Base-by-base conservation (phyloP, 2,888 invertebrate genomes). In the Lymantria monacha region DNA sequence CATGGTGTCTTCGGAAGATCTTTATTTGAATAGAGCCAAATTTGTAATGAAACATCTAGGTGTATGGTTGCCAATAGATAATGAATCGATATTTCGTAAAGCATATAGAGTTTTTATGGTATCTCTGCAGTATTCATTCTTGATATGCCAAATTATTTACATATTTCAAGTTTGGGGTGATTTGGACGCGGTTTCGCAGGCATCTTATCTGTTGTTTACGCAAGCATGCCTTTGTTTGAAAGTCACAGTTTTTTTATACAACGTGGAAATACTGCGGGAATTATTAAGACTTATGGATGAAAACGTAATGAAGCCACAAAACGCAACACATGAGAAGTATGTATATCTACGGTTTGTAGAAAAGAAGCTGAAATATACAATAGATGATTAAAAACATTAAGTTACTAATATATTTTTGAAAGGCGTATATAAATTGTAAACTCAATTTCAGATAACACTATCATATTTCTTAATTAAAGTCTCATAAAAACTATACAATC, bases 211-310 rank as follows among this genome's bases (percentile, higher is more conserved):
- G 45, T 60, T 87, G 3, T 88, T 90, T 57, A 89, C 90, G 0
- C 87, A 90, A 53, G 87, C 90, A 1, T 85, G 85, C 53, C 76
- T 90, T 9, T 90, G 90, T 59, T 81, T 87, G 14, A 90, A 90
- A 76, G 66, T 90, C 0, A 80, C 87, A 0, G 77, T 87, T 31
- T 77, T 89, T 55, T 81, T 82, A 38, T 49, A 79, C 0, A 88
- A 88, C 48, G 73, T 77, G 42, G 60, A 63, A 7, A 69, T 72
- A 51, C 61, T 87, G 5, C 74, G 67, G 42, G 69, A 79, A 0
- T 59, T 90, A 11, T 48, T 87, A 36, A 51, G 38, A 22, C 74
- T 70, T 48, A 89, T 90, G 85, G 76, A 80, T 44, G 72, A 75
- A n/a, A 74, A 79, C 0, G 56, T 79, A 46, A 87, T 90, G 55